phyloP scores from a whole-genome alignment of 1,140 invertebrate genomes.

The Lasaia peninsularis region DNA sequence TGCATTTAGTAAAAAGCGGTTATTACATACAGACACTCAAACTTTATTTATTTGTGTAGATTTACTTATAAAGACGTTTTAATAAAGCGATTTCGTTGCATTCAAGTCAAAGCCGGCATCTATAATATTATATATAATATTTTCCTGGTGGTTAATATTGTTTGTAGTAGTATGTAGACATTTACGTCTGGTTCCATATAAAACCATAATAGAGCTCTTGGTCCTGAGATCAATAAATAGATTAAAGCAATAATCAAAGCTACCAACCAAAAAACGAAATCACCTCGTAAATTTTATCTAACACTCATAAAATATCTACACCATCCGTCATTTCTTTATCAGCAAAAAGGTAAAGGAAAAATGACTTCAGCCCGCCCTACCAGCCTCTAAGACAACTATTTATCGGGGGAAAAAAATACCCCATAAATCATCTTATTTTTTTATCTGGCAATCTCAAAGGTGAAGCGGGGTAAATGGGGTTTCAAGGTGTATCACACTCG shows the following conservation, averaged over 20 bases:
- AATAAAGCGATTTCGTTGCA: too few relatives aligned
- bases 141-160: too few relatives aligned
- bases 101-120: too few relatives aligned
- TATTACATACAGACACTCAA: too few relatives aligned
- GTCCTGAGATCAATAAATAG: slow-evolving; percentile 1
- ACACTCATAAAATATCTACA: slow-evolving; percentile 48
- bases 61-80: too few relatives aligned
- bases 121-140: too few relatives aligned
- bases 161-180: not conserved
- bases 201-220: not conserved
- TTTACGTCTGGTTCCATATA: not conserved
- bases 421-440: slow-evolving; percentile 63
- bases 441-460: slow-evolving; percentile 64
- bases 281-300: slow-evolving; percentile 42
- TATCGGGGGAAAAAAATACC: slow-evolving; percentile 49
- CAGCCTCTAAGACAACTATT: slow-evolving; percentile 68
- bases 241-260: slow-evolving; percentile 6
- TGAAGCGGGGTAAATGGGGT: slow-evolving; percentile 53
- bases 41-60: too few relatives aligned
- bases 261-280: slow-evolving; percentile 22
- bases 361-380: slow-evolving; percentile 53
- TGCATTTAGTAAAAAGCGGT: too few relatives aligned
- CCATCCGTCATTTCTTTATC: slow-evolving; percentile 70
- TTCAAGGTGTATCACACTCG: slow-evolving; percentile 28
- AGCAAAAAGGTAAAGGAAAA: slow-evolving; percentile 63